phyloP scores from a whole-genome alignment of 2,888 invertebrate species.

The Drosophila incognita region DNA sequence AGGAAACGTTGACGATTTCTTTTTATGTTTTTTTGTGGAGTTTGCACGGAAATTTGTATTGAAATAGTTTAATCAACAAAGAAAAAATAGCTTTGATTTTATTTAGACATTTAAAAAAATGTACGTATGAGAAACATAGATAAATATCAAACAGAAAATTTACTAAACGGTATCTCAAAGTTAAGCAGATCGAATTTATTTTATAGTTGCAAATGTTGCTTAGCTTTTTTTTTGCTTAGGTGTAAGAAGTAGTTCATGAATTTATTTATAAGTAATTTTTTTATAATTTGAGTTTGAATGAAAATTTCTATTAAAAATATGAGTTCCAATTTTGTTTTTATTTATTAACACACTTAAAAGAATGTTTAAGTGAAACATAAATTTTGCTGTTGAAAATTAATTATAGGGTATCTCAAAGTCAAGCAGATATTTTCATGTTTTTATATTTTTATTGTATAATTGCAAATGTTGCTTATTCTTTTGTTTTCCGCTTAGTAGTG shows the following conservation, averaged over 20 bases:
- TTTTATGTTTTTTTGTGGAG: constrained; percentile 16
- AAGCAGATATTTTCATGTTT: constrained; percentile 21
- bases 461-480: constrained; percentile 23
- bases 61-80: constrained; percentile 15
- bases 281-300: constrained; percentile 14
- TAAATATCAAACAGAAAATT: background rate
- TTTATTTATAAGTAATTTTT: constrained; percentile 19
- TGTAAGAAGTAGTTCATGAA: constrained; percentile 39
- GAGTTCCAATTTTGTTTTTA: background rate
- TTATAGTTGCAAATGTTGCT: constrained; percentile 20
- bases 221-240: constrained; percentile 16
- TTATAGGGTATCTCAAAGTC: constrained; percentile 5
- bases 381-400: background rate
- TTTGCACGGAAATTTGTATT: constrained; percentile 13
- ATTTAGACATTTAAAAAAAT: constrained; percentile 12
- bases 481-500: constrained; percentile 26
- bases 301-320: constrained; percentile 4
- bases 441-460: constrained; percentile 24
- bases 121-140: constrained; percentile 11
- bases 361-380: constrained; percentile 14
- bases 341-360: constrained; percentile 12
- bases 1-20: constrained; percentile 54
- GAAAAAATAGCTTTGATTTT: background rate
- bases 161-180: constrained; percentile 3
- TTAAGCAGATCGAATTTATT: constrained; percentile 14